Evolutionary conservation across 2,797 vertebrate genomes (phyloP).

Genomic region (Spondyliosoma cantharus): DNA sequence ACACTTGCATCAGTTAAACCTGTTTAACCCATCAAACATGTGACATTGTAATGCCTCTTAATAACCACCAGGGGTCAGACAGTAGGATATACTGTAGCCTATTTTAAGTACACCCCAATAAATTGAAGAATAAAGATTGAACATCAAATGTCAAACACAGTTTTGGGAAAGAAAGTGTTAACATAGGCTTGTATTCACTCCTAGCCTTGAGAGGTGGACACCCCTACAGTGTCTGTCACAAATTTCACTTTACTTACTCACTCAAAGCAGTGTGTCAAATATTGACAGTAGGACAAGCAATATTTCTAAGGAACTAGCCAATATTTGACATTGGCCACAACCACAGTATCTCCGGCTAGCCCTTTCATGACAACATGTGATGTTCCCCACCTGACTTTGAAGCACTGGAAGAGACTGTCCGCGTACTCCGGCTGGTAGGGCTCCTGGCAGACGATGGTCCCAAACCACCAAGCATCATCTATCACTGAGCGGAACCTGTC

Average conservation of each 20-base stretch:
- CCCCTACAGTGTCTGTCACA: neutral
- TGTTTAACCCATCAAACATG: neutral
- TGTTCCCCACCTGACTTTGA: constrained; percentile 90
- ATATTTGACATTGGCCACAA: neutral
- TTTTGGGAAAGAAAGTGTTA: neutral
- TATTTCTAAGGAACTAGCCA: neutral
- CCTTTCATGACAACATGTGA: neutral
- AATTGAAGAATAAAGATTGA: neutral
- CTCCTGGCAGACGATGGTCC: constrained; percentile 94
- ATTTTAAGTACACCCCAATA: neutral
- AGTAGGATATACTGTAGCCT: neutral
- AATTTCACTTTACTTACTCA: neutral
- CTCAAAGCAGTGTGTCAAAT: neutral
- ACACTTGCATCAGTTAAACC: neutral
- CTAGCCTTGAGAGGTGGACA: neutral
- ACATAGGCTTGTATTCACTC: neutral
- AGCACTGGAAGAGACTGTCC: constrained; percentile 98
- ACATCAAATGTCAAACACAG: constrained; percentile 1
- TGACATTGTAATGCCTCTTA: neutral
- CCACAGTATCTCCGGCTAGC: neutral
- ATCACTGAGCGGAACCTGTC: constrained; percentile 96
- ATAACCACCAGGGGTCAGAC: constrained; percentile 33
- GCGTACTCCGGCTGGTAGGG: constrained; percentile 94
- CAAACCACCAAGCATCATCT: constrained; percentile 99
- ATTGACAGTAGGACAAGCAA: neutral